Evolutionary conservation across 2,797 vertebrate genomes (phyloP).

Genomic region (Phrynocephalus vlangalii): DNA sequence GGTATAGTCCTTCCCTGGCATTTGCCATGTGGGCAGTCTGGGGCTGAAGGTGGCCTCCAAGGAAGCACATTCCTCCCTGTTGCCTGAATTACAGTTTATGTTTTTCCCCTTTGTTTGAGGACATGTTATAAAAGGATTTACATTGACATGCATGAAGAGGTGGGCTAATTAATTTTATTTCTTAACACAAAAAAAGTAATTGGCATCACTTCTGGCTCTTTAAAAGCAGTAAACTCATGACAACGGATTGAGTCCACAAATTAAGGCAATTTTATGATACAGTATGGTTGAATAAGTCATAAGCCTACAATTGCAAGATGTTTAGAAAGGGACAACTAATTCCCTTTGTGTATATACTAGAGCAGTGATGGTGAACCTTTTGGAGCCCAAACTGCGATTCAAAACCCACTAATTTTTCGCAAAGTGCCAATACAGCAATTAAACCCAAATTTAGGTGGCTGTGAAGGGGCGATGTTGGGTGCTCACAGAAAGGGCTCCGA

Average conservation of each 20-base stretch:
- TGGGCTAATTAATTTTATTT: background rate
- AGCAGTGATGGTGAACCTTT: too few species aligned
- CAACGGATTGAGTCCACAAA: background rate
- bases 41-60: background rate
- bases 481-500: too few species aligned
- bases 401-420: too few species aligned
- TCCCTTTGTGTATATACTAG: too few species aligned
- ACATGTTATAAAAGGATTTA: background rate
- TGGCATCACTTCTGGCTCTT: background rate
- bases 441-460: too few species aligned
- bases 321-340: slow-evolving; percentile 10
- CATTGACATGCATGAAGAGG: background rate
- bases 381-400: too few species aligned
- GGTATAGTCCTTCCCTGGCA: background rate
- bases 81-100: too few species aligned
- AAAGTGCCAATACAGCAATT: too few species aligned
- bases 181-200: background rate
- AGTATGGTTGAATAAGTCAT: background rate
- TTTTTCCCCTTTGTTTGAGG: background rate
- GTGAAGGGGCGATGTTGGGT: too few species aligned
- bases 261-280: background rate
- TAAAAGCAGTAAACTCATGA: background rate
- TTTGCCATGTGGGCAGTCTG: background rate
- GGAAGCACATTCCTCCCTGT: background rate
- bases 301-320: background rate